Evolutionary conservation across 2,113 vertebrate genomes (phyloP).

Genomic region (Boulengeromyrus knoepffleri): DNA sequence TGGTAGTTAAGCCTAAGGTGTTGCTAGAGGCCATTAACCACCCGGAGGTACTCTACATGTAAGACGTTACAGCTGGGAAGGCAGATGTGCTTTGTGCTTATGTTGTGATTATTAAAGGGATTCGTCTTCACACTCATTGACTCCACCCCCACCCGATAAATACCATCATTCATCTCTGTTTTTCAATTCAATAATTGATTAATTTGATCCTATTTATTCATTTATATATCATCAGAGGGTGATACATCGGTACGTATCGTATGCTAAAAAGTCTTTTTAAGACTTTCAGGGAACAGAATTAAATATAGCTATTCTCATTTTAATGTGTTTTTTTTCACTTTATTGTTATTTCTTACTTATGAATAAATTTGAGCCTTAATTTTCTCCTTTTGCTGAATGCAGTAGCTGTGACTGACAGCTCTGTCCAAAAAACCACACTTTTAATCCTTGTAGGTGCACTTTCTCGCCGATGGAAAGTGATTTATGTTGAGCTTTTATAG

Average conservation of each 20-base stretch:
- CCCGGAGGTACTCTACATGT: neutral
- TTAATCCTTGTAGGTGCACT: neutral
- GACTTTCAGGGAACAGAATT: neutral
- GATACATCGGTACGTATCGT: neutral
- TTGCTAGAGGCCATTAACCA: neutral
- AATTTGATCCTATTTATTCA: neutral
- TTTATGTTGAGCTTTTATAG: neutral
- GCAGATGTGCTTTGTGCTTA: neutral
- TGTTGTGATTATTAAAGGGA: neutral
- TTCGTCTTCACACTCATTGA: neutral
- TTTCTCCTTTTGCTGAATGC: neutral
- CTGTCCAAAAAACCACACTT: neutral
- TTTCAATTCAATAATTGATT: neutral
- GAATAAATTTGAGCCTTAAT: neutral
- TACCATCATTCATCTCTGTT: neutral
- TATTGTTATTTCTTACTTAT: neutral
- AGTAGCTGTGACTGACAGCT: neutral
- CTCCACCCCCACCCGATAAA: neutral
- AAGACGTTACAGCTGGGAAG: neutral
- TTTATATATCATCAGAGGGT: neutral
- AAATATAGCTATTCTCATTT: neutral
- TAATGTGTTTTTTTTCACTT: neutral
- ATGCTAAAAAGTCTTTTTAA: neutral
- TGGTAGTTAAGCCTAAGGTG: slow-evolving; percentile 5
- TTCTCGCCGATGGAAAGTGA: neutral